Conservation (phyloP, 2,113 vertebrate genomes). For the Tachycineta bicolor region DNA sequence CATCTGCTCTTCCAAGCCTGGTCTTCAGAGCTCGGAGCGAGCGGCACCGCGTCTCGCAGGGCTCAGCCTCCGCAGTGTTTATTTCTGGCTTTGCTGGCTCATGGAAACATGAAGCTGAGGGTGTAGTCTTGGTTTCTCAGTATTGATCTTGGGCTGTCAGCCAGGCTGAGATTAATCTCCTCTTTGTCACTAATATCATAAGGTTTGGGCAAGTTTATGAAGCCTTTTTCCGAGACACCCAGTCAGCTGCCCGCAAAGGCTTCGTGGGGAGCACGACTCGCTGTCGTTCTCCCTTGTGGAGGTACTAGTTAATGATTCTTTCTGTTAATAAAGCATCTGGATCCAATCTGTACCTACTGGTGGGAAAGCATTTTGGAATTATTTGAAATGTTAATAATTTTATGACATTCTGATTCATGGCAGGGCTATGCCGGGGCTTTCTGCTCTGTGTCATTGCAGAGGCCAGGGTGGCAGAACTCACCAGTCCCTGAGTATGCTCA, state of each 20-base stretch:
- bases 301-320: slow-evolving; percentile 26
- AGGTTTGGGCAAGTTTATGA: slow-evolving; percentile 1
- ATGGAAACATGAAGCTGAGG: slow-evolving; percentile 44
- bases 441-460: slow-evolving; percentile 1
- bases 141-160: slow-evolving; percentile 51
- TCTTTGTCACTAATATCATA: slow-evolving; percentile 26
- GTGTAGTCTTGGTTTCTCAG: slow-evolving; percentile 30
- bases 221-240: background rate
- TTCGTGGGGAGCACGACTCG: background rate
- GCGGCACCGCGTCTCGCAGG: background rate
- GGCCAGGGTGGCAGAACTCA: background rate
- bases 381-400: slow-evolving; percentile 61
- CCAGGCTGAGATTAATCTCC: slow-evolving; percentile 37
- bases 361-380: slow-evolving; percentile 56
- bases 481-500: background rate
- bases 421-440: slow-evolving; percentile 14
- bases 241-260: background rate
- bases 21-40: background rate
- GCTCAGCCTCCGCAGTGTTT: background rate
- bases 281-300: background rate
- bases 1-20: background rate
- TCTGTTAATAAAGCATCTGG: slow-evolving; percentile 65
- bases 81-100: slow-evolving; percentile 51
- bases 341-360: slow-evolving; percentile 69
- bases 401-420: slow-evolving; percentile 61